Evolutionary conservation across 1,140 invertebrate genomes (phyloP).

Genomic region (Solen grandis): DNA sequence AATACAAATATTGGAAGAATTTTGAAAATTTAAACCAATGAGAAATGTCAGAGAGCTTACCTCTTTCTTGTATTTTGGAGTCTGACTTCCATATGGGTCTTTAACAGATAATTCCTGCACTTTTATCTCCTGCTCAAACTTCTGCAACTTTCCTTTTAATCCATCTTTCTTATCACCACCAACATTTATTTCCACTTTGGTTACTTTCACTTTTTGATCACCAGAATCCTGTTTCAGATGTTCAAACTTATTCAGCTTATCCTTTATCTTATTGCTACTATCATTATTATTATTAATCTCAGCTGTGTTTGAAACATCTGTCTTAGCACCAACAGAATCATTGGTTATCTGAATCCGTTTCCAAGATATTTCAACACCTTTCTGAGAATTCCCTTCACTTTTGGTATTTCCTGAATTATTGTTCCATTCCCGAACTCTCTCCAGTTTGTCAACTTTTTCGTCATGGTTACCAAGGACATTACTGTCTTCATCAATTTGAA

Average conservation of each 20-base stretch:
- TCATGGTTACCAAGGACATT: background rate
- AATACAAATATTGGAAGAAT: no score
- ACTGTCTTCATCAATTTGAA: background rate
- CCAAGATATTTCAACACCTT: constrained; percentile 23
- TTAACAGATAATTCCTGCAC: constrained; percentile 19
- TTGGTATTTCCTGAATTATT: background rate
- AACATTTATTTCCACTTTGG: background rate
- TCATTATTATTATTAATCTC: constrained; percentile 8
- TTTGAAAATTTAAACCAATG: no score
- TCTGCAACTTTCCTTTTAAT: constrained; percentile 39
- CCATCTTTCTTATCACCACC: constrained; percentile 12
- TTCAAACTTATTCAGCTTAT: constrained; percentile 52
- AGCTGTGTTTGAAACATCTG: background rate
- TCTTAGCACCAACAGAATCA: background rate
- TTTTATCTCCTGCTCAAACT: constrained; percentile 52
- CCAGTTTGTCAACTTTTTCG: background rate
- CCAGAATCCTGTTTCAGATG: constrained; percentile 36
- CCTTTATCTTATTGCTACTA: constrained; percentile 43
- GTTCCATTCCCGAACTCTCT: background rate
- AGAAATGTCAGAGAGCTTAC: background rate
- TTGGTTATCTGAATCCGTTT: background rate
- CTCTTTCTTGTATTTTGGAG: background rate
- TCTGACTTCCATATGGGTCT: background rate
- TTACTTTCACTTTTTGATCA: constrained; percentile 4
- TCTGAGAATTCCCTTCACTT: background rate